Evolutionary conservation across 2,888 invertebrate genomes (phyloP).

Genomic region (Sinhomidia bicolor): DNA sequence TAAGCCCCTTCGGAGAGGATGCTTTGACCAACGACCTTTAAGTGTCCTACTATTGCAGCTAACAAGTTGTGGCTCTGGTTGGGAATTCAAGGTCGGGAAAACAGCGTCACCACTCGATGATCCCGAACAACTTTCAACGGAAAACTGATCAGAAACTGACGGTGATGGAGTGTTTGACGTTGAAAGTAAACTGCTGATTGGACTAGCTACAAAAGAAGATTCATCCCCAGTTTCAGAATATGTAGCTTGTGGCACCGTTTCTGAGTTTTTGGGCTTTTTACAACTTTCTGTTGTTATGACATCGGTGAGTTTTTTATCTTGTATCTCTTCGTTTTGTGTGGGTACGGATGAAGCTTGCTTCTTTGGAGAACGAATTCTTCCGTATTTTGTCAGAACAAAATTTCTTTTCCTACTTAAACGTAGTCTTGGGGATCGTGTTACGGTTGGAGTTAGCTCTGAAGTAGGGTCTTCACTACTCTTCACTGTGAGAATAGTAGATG

Average conservation of each 20-base stretch:
- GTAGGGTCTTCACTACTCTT: not conserved
- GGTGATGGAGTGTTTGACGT: constrained; percentile 52
- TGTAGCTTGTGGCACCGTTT: not conserved
- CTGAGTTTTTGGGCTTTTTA: not conserved
- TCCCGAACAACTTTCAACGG: constrained; percentile 34
- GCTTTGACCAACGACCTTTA: constrained; percentile 51
- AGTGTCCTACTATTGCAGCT: not conserved
- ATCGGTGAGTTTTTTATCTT: not conserved
- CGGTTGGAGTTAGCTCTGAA: not conserved
- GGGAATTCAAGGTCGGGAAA: constrained; percentile 5
- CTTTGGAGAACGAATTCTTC: not conserved
- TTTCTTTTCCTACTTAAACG: constrained; percentile 43
- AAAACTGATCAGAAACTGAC: constrained; percentile 49
- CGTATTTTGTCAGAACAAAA: constrained; percentile 7
- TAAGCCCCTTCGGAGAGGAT: constrained; percentile 46
- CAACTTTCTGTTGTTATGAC: constrained; percentile 21
- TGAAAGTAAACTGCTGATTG: constrained; percentile 17
- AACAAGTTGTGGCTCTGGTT: constrained; percentile 1
- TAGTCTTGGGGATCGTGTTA: constrained; percentile 46
- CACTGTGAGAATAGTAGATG: not conserved
- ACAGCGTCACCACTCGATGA: constrained; percentile 45
- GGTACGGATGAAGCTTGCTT: not conserved
- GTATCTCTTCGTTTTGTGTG: not conserved
- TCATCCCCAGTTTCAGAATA: not conserved
- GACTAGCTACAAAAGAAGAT: not conserved